Evolutionary conservation across 2,888 invertebrate genomes (phyloP).

Genomic region (Pachydiplax longipennis): DNA sequence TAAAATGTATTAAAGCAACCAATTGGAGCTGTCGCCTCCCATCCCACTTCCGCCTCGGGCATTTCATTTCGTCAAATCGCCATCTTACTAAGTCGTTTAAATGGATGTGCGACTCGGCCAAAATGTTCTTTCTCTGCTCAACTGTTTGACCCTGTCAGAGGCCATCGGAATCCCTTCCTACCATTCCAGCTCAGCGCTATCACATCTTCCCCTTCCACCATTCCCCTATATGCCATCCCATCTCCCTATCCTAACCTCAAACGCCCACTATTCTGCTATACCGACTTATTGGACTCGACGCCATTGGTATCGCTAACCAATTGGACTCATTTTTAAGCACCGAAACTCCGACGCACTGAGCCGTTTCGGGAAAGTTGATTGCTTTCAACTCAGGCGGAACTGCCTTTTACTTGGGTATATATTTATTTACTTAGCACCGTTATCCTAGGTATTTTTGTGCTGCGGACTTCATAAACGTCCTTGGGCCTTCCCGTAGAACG

Average conservation of each 20-base stretch:
- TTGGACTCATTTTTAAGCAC: no score
- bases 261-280: neutral
- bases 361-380: no score
- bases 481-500: no score
- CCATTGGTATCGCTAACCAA: no score
- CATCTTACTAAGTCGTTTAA: neutral
- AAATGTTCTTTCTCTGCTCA: neutral
- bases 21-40: neutral
- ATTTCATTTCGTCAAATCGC: neutral
- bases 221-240: neutral
- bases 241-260: neutral
- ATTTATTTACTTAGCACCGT: no score
- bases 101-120: neutral
- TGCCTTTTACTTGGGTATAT: no score
- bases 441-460: no score
- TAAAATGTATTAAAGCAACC: neutral
- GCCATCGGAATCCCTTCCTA: neutral
- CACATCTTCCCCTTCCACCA: neutral
- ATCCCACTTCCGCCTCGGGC: neutral
- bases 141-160: neutral
- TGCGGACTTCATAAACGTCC: no score
- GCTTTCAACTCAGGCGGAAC: no score
- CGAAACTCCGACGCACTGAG: no score
- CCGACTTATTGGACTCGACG: neutral
- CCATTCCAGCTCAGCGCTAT: neutral